Evolutionary conservation across 2,888 invertebrate genomes (phyloP), one percentile per base, ranked within the genome.

Genomic region (Spicauda simplicius): DNA sequence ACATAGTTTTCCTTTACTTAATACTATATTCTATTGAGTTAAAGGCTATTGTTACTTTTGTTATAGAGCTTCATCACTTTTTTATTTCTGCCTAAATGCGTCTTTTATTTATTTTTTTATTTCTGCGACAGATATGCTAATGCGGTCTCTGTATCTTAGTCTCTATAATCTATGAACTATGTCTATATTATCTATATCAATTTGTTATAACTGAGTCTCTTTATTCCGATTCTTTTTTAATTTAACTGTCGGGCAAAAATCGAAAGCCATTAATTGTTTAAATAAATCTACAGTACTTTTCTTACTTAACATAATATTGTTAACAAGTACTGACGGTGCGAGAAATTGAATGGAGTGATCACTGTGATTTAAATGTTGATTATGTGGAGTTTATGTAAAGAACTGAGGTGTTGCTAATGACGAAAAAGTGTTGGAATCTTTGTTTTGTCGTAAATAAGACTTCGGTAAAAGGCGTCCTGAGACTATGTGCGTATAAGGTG

Each of bases 311-410:
- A 59, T 41, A 37, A 18, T 41, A 20, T 52, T 73, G 65, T 68
- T 64, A 37, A 69, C 69, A 64, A 59, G 71, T 25, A 25, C 25
- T 4, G 59, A 71, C 61, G 71, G 69, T 71, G 72, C 67, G 78
- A 77, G 76, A 77, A 74, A 76, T 64, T 66, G 75, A 72, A 80
- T 70, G 77, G 73, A 74, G 77, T 80, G 75, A 78, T 75, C 81
- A 80, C 87, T 90, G 89, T 90, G 90, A 89, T 89, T 84, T 85
- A 78, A 83, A 83, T 82, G 82, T 86, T 85, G 80, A 82, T 81
- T 80, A 79, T 73, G 69, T 58, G 70, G 79, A 76, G 74, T 75
- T 77, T 74, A 79, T 78, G 74, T 77, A 74, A 73, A 61, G 68
- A 64, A 59, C 67, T 70, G 72, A 74, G 61, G 70, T 75, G 75